phyloP scores from a whole-genome alignment of 2,113 vertebrate genomes.

The Gopherus flavomarginatus region DNA sequence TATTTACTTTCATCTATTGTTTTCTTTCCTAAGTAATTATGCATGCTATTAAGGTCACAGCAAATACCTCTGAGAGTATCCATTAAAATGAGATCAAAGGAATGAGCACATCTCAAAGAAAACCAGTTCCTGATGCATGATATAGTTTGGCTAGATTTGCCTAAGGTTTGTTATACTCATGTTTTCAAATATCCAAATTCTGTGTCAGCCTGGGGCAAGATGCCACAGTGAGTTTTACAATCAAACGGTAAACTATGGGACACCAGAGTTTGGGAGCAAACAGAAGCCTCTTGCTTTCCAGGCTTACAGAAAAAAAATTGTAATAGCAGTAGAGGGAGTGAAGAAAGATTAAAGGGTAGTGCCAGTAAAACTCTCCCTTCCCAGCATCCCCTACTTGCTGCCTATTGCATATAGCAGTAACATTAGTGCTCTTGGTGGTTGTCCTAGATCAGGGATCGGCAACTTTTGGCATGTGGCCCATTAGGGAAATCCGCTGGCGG shows the following conservation, averaged over 20 bases:
- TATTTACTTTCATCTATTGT: background rate
- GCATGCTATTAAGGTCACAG: slow-evolving; percentile 7
- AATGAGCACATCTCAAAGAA: slow-evolving; percentile 7
- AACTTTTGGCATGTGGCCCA: too few species aligned
- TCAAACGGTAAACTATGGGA: background rate
- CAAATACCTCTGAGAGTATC: background rate
- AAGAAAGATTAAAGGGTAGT: background rate
- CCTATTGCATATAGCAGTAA: background rate
- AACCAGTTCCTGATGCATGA: background rate
- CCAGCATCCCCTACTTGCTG: background rate
- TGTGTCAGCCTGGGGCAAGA: background rate
- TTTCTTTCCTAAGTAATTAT: slow-evolving; percentile 24
- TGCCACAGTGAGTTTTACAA: background rate
- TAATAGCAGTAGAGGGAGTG: background rate
- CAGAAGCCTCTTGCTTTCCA: background rate
- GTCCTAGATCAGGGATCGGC: background rate
- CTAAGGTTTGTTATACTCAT: background rate
- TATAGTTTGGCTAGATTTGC: background rate
- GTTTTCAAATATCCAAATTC: background rate
- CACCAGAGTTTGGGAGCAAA: background rate
- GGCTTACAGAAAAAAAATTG: background rate
- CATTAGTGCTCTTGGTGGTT: background rate
- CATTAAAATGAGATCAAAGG: slow-evolving; percentile 44
- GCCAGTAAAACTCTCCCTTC: background rate
- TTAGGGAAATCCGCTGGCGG: too few species aligned